A percentile compares a stretch with the other conserved stretches of the same genome.
phyloP scores from a whole-genome alignment of 2,113 vertebrate species.

The Colistium nudipinnis region DNA sequence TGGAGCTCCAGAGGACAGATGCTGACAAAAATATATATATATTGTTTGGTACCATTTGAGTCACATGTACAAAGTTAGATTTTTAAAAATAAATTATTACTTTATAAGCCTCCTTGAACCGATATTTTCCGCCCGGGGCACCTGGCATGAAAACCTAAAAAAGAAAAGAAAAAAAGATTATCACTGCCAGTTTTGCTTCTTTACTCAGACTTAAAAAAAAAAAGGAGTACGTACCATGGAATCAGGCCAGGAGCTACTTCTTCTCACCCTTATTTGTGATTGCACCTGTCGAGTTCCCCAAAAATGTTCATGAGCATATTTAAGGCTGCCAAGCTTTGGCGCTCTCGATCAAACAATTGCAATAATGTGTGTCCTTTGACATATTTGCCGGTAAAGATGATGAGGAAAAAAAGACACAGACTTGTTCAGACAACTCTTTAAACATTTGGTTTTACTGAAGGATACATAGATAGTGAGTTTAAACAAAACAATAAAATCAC shows the following conservation, averaged over 20 bases:
- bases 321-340: constrained; percentile 1
- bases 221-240: constrained; percentile 64
- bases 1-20: constrained; percentile 65
- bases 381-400: neutral
- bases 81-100: constrained; percentile 50
- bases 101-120: constrained; percentile 52
- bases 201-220: neutral
- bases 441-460: constrained; percentile 74
- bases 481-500: constrained; percentile 53
- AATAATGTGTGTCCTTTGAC: neutral
- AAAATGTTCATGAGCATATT: constrained; percentile 17
- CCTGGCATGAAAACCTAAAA: constrained; percentile 78
- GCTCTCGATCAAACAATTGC: neutral
- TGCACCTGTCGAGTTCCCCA: constrained; percentile 47
- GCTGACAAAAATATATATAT: constrained; percentile 41
- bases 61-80: neutral
- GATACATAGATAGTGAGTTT: constrained; percentile 74
- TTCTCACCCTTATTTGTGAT: constrained; percentile 66
- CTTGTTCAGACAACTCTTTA: constrained; percentile 39
- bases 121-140: constrained; percentile 59
- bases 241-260: constrained; percentile 52
- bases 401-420: constrained; percentile 68
- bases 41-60: constrained; percentile 7
- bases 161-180: neutral
- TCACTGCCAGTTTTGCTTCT: accelerated